These are phyloP conservation scores for Formica aserva DNA, from an alignment of 2,888 invertebrate genomes.

Conservation along the genomic window DNA sequence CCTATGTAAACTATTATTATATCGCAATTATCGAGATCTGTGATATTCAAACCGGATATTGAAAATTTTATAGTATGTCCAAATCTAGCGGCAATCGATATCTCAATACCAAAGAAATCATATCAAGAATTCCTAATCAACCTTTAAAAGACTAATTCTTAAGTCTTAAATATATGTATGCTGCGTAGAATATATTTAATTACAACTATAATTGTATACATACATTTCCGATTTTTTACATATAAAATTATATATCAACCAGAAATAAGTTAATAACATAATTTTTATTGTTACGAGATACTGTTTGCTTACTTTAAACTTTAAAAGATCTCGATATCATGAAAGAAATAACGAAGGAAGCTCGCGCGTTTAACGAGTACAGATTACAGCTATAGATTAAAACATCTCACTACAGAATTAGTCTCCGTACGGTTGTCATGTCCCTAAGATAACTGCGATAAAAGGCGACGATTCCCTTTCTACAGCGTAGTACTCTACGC, in stretches of 20 bases:
- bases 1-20: not conserved
- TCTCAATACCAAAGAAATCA: not conserved
- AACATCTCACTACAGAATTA: not conserved
- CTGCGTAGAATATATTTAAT: not conserved
- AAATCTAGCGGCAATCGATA: not conserved
- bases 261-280: no score
- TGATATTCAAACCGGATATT: not conserved
- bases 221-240: not conserved
- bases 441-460: not conserved
- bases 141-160: not conserved
- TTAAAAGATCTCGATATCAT: not conserved
- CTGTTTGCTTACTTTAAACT: not conserved
- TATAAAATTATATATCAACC: not conserved
- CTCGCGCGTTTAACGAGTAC: not conserved
- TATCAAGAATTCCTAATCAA: not conserved
- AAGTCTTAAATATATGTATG: not conserved
- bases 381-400: not conserved
- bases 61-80: not conserved
- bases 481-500: not conserved
- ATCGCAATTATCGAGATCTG: not conserved
- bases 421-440: not conserved
- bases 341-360: not conserved
- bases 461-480: constrained; percentile 1
- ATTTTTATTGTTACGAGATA: not conserved
- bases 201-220: not conserved